These are phyloP conservation scores for Enteromius afrohamiltoni DNA, from an alignment of 2,797 vertebrate genomes.

Conservation along the genomic window DNA sequence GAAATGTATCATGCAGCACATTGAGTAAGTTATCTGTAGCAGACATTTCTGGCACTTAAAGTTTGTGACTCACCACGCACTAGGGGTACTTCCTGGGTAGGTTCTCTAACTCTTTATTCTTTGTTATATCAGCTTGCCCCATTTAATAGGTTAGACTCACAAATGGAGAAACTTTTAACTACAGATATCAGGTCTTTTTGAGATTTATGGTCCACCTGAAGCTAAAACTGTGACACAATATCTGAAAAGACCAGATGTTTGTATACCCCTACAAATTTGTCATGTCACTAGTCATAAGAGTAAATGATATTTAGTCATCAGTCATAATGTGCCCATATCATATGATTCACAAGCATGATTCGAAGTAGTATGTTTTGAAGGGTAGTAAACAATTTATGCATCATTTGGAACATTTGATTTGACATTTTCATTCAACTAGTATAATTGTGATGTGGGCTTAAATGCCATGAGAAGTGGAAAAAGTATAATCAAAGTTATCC, in stretches of 20 bases:
- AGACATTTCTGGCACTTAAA: neutral
- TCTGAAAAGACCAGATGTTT: conserved; percentile 22
- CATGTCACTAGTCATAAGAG: conserved; percentile 2
- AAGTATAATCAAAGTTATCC: neutral
- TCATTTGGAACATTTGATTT: neutral
- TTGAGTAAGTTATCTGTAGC: neutral
- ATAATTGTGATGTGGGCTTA: neutral
- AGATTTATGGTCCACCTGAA: neutral
- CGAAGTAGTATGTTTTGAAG: neutral
- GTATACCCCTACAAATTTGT: neutral
- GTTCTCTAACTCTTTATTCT: neutral
- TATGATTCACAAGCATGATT: conserved; percentile 13
- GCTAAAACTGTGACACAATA: neutral
- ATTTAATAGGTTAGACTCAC: neutral
- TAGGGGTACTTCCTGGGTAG: neutral
- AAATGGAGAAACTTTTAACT: neutral
- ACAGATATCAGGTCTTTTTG: neutral
- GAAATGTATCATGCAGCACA: neutral
- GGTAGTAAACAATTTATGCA: neutral
- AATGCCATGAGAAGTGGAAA: neutral
- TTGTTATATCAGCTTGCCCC: neutral
- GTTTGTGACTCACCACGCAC: conserved; percentile 22
- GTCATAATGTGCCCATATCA: conserved; percentile 8
- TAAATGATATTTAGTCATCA: conserved; percentile 12
- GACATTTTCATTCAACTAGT: neutral